Evolutionary conservation across 1,140 invertebrate genomes (phyloP), one percentile per base, ranked within the genome.

Genomic region (Hormaphis cornu): DNA sequence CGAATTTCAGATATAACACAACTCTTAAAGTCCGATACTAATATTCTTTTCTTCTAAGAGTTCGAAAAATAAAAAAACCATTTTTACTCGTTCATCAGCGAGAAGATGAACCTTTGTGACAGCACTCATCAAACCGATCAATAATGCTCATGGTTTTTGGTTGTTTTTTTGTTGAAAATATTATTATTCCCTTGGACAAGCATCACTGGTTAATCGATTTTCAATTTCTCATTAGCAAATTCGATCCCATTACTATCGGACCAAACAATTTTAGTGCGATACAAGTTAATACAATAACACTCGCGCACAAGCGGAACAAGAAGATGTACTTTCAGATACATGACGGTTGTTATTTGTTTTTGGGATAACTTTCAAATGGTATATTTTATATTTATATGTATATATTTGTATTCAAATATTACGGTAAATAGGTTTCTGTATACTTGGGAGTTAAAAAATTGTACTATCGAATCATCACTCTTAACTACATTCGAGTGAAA

Each of bases 61-160:
- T 37, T 7, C 54, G 14, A 40, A 37, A 58, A 3, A 58, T 24
- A 40, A n/a, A 58, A 35, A 37, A 58, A 40, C 30, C 30, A 33
- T 53, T 53, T 40, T 7, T 37, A 46, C 61, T 66, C 61, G 61
- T 66, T 66, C 50, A 66, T 66, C 61, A 66, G 44, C 5, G 44
- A n/a, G n/a, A 48, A 66, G 44, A 66, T 66, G 44, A 48, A 33
- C 61, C 61, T 35, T 66, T 44, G 35, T 66, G 61, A 66, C 61
- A 66, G 61, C 61, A 33, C 28, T 66, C 44, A n/a, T n/a, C n/a
- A 22, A 35, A 50, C 16, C 42, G 35, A 66, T 48, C 61, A 28
- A 66, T 66, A 50, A 33, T 50, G 9, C 6, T 48, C 18, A 22
- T 61, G 26, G 35, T 33, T 37, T 42, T 24, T 46, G 18, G 42